phyloP scores from a whole-genome alignment of 2,113 vertebrate species.

The Trichomycterus rosablanca region DNA sequence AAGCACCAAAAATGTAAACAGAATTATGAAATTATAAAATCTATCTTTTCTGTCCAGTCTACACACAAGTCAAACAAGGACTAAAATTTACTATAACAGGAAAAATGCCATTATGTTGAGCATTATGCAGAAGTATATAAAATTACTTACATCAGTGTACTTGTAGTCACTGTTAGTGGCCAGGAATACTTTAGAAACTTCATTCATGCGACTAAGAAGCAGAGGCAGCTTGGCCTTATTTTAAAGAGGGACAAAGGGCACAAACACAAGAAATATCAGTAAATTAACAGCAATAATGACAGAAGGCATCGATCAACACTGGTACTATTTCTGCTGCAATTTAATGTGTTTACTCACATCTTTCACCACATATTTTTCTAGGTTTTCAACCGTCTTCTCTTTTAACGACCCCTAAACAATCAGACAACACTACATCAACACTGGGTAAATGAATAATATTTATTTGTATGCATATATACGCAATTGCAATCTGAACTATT shows the following conservation, averaged over 20 bases:
- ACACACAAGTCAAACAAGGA: too few species aligned
- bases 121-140: neutral
- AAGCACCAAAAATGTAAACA: slow-evolving; percentile 36
- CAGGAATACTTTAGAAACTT: slow-evolving; percentile 95
- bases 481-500: neutral
- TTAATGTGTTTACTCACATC: slow-evolving; percentile 78
- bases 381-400: slow-evolving; percentile 94
- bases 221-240: slow-evolving; percentile 89
- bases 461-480: neutral
- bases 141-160: slow-evolving; percentile 88
- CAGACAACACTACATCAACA: slow-evolving; percentile 1
- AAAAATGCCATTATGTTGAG: too few species aligned
- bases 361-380: slow-evolving; percentile 97
- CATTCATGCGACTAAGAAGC: slow-evolving; percentile 94
- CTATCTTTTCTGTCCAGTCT: too few species aligned
- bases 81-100: neutral
- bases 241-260: slow-evolving; percentile 25
- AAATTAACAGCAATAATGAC: neutral
- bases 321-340: neutral
- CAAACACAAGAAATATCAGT: neutral
- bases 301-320: neutral
- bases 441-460: neutral
- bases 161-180: slow-evolving; percentile 98
- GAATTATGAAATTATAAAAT: neutral
- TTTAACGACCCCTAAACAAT: slow-evolving; percentile 83